Conservation (phyloP, 2,888 invertebrate genomes). For the Sericinus montela region DNA sequence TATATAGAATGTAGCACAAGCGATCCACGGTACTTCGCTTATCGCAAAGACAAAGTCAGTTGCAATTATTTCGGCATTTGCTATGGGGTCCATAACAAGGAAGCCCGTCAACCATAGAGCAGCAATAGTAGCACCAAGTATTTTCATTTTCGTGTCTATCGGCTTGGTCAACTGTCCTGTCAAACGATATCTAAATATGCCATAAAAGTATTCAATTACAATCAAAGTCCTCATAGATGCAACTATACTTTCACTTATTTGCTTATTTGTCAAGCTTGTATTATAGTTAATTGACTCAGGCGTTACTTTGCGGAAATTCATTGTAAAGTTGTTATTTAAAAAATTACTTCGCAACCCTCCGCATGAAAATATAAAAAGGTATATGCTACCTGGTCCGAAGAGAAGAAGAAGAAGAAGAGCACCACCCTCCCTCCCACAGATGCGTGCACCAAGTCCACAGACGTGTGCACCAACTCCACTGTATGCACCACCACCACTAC, state of each 20-base stretch:
- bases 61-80: not conserved
- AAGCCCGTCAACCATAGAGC: conserved; percentile 15
- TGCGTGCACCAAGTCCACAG: too few species aligned
- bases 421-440: too few species aligned
- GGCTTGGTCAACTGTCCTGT: not conserved
- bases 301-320: too few species aligned
- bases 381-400: too few species aligned
- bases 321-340: too few species aligned
- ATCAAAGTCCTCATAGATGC: conserved; percentile 5
- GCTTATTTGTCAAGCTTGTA: not conserved
- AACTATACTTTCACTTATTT: not conserved
- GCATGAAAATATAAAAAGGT: too few species aligned
- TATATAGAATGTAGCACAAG: conserved; percentile 35
- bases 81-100: conserved; percentile 14
- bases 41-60: conserved; percentile 4
- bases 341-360: too few species aligned
- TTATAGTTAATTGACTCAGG: not conserved
- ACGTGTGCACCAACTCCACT: too few species aligned
- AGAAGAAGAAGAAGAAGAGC: too few species aligned
- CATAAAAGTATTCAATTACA: not conserved
- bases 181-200: conserved; percentile 6
- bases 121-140: not conserved
- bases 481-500: too few species aligned
- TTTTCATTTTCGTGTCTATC: not conserved
- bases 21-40: conserved; percentile 32